A percentile compares a stretch with the other conserved stretches of the same genome.
phyloP scores from a whole-genome alignment of 2,888 invertebrate genomes.

The Cataglyphis cursor region DNA sequence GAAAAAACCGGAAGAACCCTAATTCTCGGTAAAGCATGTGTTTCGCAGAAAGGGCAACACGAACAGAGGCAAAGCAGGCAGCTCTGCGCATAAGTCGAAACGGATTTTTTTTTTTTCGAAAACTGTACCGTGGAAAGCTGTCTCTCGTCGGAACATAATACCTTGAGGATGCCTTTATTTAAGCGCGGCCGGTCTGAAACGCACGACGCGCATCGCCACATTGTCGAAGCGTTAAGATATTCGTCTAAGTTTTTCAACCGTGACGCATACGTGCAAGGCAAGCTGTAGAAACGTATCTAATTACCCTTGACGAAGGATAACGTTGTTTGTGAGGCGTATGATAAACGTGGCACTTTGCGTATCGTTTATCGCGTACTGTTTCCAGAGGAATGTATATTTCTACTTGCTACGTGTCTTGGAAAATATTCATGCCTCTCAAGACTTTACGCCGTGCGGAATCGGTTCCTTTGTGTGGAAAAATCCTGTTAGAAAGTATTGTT shows the following conservation, averaged over 20 bases:
- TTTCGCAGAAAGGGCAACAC: slow-evolving; percentile 53
- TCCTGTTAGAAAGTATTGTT: slow-evolving; percentile 33
- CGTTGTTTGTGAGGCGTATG: slow-evolving; percentile 18
- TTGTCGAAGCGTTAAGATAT: slow-evolving; percentile 38
- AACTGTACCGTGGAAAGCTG: neutral
- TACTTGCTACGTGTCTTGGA: slow-evolving; percentile 32
- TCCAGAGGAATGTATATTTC: slow-evolving; percentile 11
- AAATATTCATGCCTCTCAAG: neutral
- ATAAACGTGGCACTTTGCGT: slow-evolving; percentile 25
- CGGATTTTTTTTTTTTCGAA: slow-evolving; percentile 52
- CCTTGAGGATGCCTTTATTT: slow-evolving; percentile 4
- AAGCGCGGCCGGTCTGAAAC: neutral
- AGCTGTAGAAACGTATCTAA: slow-evolving; percentile 38
- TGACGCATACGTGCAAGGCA: slow-evolving; percentile 19
- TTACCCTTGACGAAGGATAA: slow-evolving; percentile 35
- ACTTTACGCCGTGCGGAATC: slow-evolving; percentile 18
- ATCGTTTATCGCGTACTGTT: slow-evolving; percentile 19
- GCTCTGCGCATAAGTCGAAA: slow-evolving; percentile 58
- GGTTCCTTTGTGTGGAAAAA: slow-evolving; percentile 4
- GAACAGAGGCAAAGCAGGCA: neutral
- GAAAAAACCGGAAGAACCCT: slow-evolving; percentile 73
- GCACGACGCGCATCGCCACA: slow-evolving; percentile 26
- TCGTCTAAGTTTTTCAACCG: slow-evolving; percentile 29
- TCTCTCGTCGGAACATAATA: slow-evolving; percentile 17
- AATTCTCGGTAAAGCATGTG: slow-evolving; percentile 75